Conservation (phyloP, 2,888 invertebrate genomes). For the Mamestra brassicae region DNA sequence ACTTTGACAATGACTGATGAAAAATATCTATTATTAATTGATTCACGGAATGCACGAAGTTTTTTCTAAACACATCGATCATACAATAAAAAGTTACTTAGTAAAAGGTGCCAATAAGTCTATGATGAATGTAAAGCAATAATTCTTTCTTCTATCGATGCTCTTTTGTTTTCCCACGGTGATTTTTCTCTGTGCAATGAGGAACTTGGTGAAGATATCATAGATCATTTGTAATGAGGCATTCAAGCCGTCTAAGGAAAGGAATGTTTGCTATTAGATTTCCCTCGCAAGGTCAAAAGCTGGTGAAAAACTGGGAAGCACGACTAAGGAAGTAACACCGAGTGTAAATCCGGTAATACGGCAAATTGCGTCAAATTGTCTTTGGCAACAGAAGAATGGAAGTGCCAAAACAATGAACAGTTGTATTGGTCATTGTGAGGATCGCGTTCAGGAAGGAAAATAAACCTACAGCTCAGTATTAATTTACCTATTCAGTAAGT, state of each 20-base stretch:
- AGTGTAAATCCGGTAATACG: neutral
- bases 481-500: too few relatives aligned
- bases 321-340: neutral
- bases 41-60: slow-evolving; percentile 34
- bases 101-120: neutral
- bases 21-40: slow-evolving; percentile 24
- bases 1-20: slow-evolving; percentile 20
- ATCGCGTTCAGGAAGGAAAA: too few relatives aligned
- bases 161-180: slow-evolving; percentile 25
- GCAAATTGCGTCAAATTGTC: neutral
- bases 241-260: slow-evolving; percentile 18
- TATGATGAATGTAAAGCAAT: neutral
- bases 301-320: slow-evolving; percentile 16
- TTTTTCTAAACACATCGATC: slow-evolving; percentile 41
- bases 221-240: slow-evolving; percentile 43
- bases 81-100: slow-evolving; percentile 23
- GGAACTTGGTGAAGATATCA: slow-evolving; percentile 25
- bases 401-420: slow-evolving; percentile 1
- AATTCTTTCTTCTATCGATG: neutral
- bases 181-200: slow-evolving; percentile 18
- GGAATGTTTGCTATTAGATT: neutral
- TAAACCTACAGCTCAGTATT: too few relatives aligned
- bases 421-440: neutral
- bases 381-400: neutral
- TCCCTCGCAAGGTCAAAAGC: neutral